These are phyloP conservation scores for Habrosyne pyritoides DNA, from an alignment of 2,888 invertebrate genomes.

Conservation along the genomic window DNA sequence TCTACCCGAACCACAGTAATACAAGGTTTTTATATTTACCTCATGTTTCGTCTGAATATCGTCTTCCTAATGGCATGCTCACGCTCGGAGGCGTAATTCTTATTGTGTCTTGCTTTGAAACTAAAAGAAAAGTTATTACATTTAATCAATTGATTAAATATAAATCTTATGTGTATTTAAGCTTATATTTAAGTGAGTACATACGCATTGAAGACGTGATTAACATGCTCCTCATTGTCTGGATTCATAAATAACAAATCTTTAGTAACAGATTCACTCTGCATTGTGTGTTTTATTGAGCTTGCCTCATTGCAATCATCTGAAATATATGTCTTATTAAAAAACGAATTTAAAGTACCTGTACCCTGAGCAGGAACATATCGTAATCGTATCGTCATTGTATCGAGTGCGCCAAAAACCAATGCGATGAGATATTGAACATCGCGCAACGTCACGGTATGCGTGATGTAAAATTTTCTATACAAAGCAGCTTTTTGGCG, in stretches of 20 bases:
- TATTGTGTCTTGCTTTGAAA: conserved; percentile 40
- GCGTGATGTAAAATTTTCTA: too few relatives aligned
- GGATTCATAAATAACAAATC: conserved; percentile 41
- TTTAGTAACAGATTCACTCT: conserved; percentile 39
- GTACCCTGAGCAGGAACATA: too few relatives aligned
- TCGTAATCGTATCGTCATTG: too few relatives aligned
- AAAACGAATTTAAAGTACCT: neutral
- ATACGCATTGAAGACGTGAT: conserved; percentile 54
- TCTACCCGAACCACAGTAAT: too few relatives aligned
- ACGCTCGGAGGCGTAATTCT: conserved; percentile 35
- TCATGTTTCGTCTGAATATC: conserved; percentile 47
- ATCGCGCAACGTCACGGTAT: too few relatives aligned
- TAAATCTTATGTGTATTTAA: too few relatives aligned
- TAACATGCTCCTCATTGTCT: conserved; percentile 51
- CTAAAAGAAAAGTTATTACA: conserved; percentile 27
- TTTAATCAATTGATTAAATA: neutral
- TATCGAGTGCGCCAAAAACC: too few relatives aligned
- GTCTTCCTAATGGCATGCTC: conserved; percentile 47
- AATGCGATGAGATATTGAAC: too few relatives aligned
- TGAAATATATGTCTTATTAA: conserved; percentile 13
- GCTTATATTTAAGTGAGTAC: conserved; percentile 12
- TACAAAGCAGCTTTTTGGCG: too few relatives aligned
- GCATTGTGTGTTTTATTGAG: conserved; percentile 9
- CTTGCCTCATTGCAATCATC: conserved; percentile 28
- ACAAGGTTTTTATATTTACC: conserved; percentile 30